Evolutionary conservation across 2,113 vertebrate genomes (phyloP).

Genomic region (Centropus bengalensis): DNA sequence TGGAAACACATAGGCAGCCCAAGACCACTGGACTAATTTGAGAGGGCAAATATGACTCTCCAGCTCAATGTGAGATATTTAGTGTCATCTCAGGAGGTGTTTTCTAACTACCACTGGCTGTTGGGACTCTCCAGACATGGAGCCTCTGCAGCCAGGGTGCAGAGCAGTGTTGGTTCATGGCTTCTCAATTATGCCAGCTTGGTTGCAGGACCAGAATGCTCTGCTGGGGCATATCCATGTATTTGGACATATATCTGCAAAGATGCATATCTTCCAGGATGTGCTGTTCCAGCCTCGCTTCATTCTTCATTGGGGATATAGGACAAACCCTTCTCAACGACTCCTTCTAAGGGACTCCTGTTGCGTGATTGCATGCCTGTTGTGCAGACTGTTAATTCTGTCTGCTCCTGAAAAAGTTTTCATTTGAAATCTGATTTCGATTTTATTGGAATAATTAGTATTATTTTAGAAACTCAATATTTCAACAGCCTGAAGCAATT

Average conservation of each 20-base stretch:
- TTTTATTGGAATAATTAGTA: slow-evolving; percentile 53
- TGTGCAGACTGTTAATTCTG: neutral
- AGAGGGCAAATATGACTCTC: neutral
- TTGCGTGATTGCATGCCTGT: accelerated
- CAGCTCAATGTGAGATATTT: neutral
- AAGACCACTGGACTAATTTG: accelerated
- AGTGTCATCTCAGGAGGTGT: neutral
- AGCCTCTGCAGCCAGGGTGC: accelerated
- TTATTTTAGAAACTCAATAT: slow-evolving; percentile 48
- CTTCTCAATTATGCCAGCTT: neutral
- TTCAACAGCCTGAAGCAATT: slow-evolving; percentile 1
- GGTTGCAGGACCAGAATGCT: accelerated
- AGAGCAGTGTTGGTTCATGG: neutral
- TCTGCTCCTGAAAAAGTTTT: neutral
- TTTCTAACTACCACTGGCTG: neutral
- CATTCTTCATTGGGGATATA: accelerated
- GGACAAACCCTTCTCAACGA: neutral
- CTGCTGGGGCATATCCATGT: neutral
- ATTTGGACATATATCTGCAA: neutral
- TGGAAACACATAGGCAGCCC: neutral
- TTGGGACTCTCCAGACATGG: accelerated
- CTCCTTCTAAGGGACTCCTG: neutral
- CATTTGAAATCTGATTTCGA: slow-evolving; percentile 12
- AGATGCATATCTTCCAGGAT: neutral
- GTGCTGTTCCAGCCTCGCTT: neutral